Percentiles rank a stretch among this genome's conserved stretches.
These are phyloP conservation scores for Styela clava DNA, from an alignment of 23 tunicate genomes.

Conservation along the genomic window DNA sequence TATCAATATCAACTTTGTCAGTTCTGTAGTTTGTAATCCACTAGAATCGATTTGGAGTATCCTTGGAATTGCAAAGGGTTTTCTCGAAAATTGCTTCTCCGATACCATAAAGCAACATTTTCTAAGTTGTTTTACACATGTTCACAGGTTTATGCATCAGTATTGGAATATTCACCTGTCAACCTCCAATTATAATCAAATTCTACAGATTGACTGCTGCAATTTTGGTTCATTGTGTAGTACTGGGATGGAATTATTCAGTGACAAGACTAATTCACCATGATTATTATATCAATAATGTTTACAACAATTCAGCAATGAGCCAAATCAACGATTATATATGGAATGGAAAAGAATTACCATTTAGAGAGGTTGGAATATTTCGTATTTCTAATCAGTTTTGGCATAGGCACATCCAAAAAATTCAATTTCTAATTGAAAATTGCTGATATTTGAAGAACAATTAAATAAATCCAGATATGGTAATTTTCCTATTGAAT, in stretches of 20 bases:
- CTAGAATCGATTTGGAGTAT: too few relatives aligned
- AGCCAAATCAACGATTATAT: not conserved
- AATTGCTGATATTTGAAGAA: too few relatives aligned
- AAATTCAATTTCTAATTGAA: too few relatives aligned
- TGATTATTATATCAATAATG: not conserved
- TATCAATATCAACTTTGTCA: too few relatives aligned
- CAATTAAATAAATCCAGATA: too few relatives aligned
- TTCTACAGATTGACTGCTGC: slow-evolving; percentile 14
- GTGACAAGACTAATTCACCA: not conserved
- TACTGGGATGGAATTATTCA: slow-evolving; percentile 13
- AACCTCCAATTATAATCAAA: slow-evolving; percentile 7
- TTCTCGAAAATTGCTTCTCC: too few relatives aligned
- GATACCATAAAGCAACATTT: too few relatives aligned
- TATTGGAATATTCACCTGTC: slow-evolving; percentile 19
- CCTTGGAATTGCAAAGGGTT: too few relatives aligned
- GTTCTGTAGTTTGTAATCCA: too few relatives aligned
- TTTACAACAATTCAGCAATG: not conserved
- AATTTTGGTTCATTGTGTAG: not conserved
- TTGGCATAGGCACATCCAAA: too few relatives aligned
- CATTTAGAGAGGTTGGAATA: not conserved
- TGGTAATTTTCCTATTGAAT: too few relatives aligned
- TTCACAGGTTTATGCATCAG: slow-evolving; percentile 1
- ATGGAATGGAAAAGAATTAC: not conserved
- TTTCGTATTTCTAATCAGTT: not conserved
- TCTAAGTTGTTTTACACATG: too few relatives aligned